These are phyloP conservation scores for Malurus leucopterus DNA, from an alignment of 2,797 vertebrate genomes.

Conservation along the genomic window DNA sequence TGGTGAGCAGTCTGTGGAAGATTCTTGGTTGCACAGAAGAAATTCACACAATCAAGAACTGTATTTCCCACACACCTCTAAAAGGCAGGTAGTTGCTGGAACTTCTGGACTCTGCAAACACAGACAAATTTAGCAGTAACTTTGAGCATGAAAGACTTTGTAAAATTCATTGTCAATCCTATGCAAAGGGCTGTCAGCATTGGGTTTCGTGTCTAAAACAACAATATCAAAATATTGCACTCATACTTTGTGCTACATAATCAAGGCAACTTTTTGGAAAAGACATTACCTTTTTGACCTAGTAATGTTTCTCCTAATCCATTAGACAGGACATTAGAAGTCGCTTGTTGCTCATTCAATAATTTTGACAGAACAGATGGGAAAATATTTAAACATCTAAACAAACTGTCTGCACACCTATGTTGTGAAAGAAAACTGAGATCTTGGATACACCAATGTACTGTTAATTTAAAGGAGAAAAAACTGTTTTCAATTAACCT, in stretches of 20 bases:
- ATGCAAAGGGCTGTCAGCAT: background rate
- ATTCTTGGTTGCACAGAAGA: background rate
- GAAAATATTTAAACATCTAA: conserved; percentile 71
- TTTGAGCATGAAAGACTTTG: background rate
- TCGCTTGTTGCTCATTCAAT: conserved; percentile 63
- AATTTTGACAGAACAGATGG: conserved; percentile 75
- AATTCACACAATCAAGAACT: background rate
- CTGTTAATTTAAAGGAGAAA: conserved; percentile 42
- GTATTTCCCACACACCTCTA: background rate
- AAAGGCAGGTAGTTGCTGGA: background rate
- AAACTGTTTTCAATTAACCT: conserved; percentile 54
- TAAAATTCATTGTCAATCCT: background rate
- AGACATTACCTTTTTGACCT: background rate
- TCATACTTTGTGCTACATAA: background rate
- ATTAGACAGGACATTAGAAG: background rate
- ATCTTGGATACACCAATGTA: conserved; percentile 67
- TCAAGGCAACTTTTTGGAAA: background rate
- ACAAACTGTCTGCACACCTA: conserved; percentile 76
- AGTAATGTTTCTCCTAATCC: background rate
- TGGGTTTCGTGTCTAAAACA: background rate
- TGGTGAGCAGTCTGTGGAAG: background rate
- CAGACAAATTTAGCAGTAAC: background rate
- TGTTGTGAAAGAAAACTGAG: conserved; percentile 75
- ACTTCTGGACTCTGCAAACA: background rate
- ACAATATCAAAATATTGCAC: background rate